A percentile compares a stretch with the other conserved stretches of the same genome.
Evolutionary conservation across 2,888 invertebrate species (phyloP).

Genomic region (Coenonympha arcania): DNA sequence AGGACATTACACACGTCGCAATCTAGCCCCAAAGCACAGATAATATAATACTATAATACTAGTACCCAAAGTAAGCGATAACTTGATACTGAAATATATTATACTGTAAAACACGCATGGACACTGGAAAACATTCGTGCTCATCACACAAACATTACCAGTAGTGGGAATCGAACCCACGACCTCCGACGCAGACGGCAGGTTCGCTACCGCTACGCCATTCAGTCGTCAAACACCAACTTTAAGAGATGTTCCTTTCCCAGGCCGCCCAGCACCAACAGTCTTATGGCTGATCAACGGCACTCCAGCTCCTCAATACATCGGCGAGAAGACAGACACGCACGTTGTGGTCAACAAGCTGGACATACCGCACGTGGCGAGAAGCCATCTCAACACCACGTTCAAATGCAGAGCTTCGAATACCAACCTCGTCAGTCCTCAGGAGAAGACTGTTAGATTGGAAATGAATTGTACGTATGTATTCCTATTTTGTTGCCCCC

Average conservation of each 20-base stretch:
- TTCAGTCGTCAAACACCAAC: too few species aligned
- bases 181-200: too few species aligned
- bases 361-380: slow-evolving; percentile 80
- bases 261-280: slow-evolving; percentile 88
- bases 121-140: too few species aligned
- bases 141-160: too few species aligned
- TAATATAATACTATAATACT: too few species aligned
- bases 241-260: not conserved
- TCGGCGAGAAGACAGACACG: slow-evolving; percentile 79
- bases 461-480: slow-evolving; percentile 80
- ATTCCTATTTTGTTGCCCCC: not conserved
- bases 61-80: too few species aligned
- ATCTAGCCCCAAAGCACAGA: too few species aligned
- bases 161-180: too few species aligned
- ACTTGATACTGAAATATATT: too few species aligned
- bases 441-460: slow-evolving; percentile 85
- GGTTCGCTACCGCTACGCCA: too few species aligned
- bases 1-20: too few species aligned
- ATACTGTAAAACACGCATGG: too few species aligned
- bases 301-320: slow-evolving; percentile 80
- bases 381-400: slow-evolving; percentile 86
- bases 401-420: slow-evolving; percentile 91
- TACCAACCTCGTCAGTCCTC: slow-evolving; percentile 87
- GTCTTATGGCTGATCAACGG: slow-evolving; percentile 89
- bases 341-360: slow-evolving; percentile 86